phyloP scores from a whole-genome alignment of 2,797 vertebrate species.

The Peromyscus eremicus region DNA sequence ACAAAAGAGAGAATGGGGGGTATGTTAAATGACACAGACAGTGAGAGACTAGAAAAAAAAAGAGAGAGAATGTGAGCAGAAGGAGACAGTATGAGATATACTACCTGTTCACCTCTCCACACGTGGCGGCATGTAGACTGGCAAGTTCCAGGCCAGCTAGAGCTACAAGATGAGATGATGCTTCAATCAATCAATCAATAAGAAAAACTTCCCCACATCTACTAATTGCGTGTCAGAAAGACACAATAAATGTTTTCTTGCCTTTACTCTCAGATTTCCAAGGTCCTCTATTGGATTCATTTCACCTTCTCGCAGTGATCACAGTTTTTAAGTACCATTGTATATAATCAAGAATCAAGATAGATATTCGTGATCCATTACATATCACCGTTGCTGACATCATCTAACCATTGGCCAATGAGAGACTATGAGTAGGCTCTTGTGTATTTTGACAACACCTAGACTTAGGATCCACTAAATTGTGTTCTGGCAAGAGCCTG shows the following conservation, averaged over 20 bases:
- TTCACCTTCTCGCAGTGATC: neutral
- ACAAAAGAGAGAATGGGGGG: neutral
- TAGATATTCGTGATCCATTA: neutral
- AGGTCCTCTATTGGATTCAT: neutral
- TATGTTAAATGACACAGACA: neutral
- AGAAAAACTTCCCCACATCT: neutral
- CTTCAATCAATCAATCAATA: neutral
- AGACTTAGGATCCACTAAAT: neutral
- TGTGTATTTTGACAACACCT: too few relatives aligned
- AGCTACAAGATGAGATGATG: neutral
- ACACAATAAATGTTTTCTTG: neutral
- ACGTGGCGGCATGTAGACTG: neutral
- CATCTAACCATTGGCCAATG: neutral
- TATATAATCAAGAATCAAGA: neutral
- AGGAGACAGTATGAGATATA: neutral
- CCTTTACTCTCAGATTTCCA: constrained; percentile 3
- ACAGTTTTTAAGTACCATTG: neutral
- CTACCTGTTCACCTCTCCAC: neutral
- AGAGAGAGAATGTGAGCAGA: neutral
- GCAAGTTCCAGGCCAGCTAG: neutral
- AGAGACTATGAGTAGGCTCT: neutral
- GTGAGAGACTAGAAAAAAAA: neutral
- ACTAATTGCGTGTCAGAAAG: neutral
- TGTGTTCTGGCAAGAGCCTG: neutral
- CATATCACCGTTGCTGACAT: neutral